Conservation (phyloP, 2,113 vertebrate genomes). For the Aplodontia rufa region DNA sequence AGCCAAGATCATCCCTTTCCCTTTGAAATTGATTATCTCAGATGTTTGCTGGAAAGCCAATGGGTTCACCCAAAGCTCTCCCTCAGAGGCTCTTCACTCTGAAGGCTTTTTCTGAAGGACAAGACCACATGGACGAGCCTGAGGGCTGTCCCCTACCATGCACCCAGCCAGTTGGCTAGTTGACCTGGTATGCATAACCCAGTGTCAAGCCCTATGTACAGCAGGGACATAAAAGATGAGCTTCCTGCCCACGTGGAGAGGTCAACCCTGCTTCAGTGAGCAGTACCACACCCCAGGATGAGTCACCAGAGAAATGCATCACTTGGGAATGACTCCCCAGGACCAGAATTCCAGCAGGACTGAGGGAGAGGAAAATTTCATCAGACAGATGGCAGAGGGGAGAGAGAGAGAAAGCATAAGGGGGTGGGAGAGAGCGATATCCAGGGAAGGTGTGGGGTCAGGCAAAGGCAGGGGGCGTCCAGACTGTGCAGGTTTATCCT, state of each 20-base stretch:
- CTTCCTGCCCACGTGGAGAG: neutral
- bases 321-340: neutral
- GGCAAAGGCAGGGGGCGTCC: neutral
- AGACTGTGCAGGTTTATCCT: no score
- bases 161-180: no score
- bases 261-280: fast-evolving
- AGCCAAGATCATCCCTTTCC: neutral
- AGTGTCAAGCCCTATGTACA: neutral
- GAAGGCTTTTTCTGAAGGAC: neutral
- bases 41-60: neutral
- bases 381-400: no score
- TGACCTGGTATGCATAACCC: neutral
- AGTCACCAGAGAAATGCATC: neutral
- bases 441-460: neutral
- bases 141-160: neutral
- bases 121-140: no score
- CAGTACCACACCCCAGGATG: neutral
- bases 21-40: neutral
- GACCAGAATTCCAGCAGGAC: neutral
- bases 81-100: neutral
- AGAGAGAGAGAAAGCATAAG: neutral
- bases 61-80: neutral
- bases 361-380: neutral
- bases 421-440: neutral
- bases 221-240: neutral